Conservation (phyloP, 2,113 vertebrate species). For the Antennarius striatus region DNA sequence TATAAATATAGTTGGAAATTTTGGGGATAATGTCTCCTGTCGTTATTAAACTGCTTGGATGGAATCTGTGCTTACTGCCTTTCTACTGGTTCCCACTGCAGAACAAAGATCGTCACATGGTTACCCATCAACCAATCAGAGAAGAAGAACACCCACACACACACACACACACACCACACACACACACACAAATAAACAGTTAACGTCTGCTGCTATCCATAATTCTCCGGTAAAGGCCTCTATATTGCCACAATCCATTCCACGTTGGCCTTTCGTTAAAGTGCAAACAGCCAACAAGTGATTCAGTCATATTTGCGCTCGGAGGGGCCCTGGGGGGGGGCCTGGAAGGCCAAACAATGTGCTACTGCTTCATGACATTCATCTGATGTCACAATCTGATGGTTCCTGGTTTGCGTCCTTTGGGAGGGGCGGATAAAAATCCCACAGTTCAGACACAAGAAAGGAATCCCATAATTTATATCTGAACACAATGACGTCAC, state of each 20-base stretch:
- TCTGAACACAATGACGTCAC: conserved; percentile 47
- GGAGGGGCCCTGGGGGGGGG: conserved; percentile 17
- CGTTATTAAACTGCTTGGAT: conserved; percentile 36
- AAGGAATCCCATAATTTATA: conserved; percentile 21
- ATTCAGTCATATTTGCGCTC: conserved; percentile 64
- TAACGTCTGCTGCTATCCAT: conserved; percentile 66
- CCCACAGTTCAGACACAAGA: conserved; percentile 24
- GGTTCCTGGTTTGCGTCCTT: conserved; percentile 29
- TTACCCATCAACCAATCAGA: conserved; percentile 40
- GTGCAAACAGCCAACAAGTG: conserved; percentile 85
- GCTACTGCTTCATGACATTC: conserved; percentile 73
- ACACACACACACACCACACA: conserved; percentile 15
- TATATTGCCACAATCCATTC: conserved; percentile 90
- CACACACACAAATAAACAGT: conserved; percentile 37
- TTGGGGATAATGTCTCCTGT: conserved; percentile 12
- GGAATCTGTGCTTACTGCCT: conserved; percentile 74
- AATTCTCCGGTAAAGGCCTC: conserved; percentile 79
- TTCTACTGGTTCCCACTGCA: conserved; percentile 65
- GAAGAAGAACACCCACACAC: conserved; percentile 40
- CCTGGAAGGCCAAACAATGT: conserved; percentile 55
- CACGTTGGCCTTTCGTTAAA: conserved; percentile 88
- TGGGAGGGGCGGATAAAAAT: conserved; percentile 37
- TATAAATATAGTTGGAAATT: conserved; percentile 60
- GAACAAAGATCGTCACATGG: conserved; percentile 53
- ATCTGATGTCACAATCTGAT: conserved; percentile 56